Conservation (phyloP, 1,140 invertebrate species). For the Anthonomus grandis region DNA sequence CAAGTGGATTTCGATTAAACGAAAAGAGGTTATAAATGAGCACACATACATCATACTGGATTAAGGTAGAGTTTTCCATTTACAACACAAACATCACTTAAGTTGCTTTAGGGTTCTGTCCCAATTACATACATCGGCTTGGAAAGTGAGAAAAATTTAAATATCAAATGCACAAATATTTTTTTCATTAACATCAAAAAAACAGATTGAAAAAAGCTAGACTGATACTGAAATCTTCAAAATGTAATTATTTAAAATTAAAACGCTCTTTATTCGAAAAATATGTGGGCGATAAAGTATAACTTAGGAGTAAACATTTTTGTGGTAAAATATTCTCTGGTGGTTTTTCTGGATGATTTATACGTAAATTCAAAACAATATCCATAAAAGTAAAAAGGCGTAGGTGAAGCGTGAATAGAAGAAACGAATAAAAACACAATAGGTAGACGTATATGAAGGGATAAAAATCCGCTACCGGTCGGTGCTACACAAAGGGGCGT, state of each 20-base stretch:
- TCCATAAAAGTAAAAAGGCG: constrained; percentile 35
- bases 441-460: constrained; percentile 13
- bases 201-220: background rate
- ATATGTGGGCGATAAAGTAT: too few species aligned
- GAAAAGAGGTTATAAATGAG: constrained; percentile 39
- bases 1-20: constrained; percentile 37
- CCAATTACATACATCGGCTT: constrained; percentile 24
- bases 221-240: background rate
- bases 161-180: constrained; percentile 11
- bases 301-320: too few species aligned
- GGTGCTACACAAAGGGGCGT: background rate
- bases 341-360: constrained; percentile 34
- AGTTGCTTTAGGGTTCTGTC: constrained; percentile 27
- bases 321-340: constrained; percentile 17
- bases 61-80: constrained; percentile 33
- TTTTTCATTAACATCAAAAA: background rate
- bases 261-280: too few species aligned
- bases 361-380: constrained; percentile 36
- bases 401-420: constrained; percentile 33
- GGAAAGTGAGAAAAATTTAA: constrained; percentile 19
- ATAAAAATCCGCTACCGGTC: constrained; percentile 12
- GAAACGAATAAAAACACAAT: constrained; percentile 35
- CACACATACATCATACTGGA: constrained; percentile 32
- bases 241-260: too few species aligned
- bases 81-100: constrained; percentile 32